Evolutionary conservation across 2,113 vertebrate genomes (phyloP).

Genomic region (Callionymus lyra): DNA sequence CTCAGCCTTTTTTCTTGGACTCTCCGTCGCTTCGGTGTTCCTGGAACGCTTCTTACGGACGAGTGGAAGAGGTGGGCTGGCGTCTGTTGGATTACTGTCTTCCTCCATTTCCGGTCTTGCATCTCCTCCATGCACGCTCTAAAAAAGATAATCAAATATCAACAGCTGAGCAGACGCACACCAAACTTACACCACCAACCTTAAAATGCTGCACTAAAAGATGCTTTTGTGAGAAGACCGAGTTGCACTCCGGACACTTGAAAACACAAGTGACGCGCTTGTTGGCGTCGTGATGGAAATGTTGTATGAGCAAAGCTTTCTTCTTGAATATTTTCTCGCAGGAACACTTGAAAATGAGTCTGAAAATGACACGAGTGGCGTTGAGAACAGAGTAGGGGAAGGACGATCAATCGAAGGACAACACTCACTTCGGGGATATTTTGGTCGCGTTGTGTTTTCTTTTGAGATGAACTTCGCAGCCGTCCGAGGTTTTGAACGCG

Average conservation of each 20-base stretch:
- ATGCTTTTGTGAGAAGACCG: constrained; percentile 85
- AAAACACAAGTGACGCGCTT: constrained; percentile 79
- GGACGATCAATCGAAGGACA: not conserved
- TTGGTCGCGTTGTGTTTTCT: constrained; percentile 71
- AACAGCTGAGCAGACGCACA: not conserved
- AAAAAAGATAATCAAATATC: not conserved
- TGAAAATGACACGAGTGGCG: constrained; percentile 35
- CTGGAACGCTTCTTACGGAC: constrained; percentile 24
- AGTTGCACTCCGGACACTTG: constrained; percentile 89
- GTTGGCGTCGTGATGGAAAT: constrained; percentile 83
- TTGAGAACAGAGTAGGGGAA: too few species aligned
- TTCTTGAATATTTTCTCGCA: constrained; percentile 91
- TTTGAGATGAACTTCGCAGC: constrained; percentile 74
- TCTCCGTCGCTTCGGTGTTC: constrained; percentile 23
- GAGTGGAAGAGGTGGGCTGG: constrained; percentile 25
- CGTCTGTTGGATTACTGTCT: constrained; percentile 51
- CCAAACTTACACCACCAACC: constrained; percentile 57
- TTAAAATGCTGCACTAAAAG: constrained; percentile 89
- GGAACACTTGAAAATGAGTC: constrained; percentile 91
- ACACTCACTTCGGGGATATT: constrained; percentile 77
- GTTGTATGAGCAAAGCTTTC: constrained; percentile 83
- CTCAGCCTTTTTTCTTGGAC: constrained; percentile 43
- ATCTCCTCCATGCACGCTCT: constrained; percentile 77
- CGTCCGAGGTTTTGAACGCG: constrained; percentile 84
- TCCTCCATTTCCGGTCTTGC: constrained; percentile 64